Base-by-base conservation (phyloP, 1,140 invertebrate genomes). In the Tigriopus japonicus region DNA sequence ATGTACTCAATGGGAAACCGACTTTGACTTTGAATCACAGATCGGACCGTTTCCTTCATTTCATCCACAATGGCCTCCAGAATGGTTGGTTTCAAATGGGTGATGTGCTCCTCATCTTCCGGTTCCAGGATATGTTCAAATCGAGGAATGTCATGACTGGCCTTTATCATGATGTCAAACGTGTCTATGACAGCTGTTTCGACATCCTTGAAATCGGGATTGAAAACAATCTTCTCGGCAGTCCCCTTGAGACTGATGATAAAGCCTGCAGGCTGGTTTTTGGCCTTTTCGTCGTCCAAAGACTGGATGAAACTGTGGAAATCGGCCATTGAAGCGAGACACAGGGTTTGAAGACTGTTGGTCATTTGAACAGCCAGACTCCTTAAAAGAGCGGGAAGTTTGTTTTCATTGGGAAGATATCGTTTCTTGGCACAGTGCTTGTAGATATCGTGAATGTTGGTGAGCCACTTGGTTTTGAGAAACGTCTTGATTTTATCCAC, bases 61-160 rank as follows among this genome's bases (percentile, higher is more conserved):
- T 13, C 14, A 21, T 51, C 45, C 15, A 62, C 17, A 21, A 62
- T 62, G 19, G 21, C 17, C 17, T 17, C 12, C 3, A 60, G 59
- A n/a, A 60, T 19, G n/a, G 52, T 28, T n/a, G 49, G 62, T 28
- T 45, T 41, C 21, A 51, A 17, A 35, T 43, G 1, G n/a, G 28
- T 6, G 15, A 35, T 40, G 14, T 28, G 17, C 21, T 56, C 56
- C 14, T 60, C 42, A 6, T 60, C 42, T 13, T 54, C 42, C 12
- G 60, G 60, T 15, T 52, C 42, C 42, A 58, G 35, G 14, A 42
- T 41, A 19, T 28, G 42, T 40, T 58, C 55, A 87, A 87, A 69
- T 86, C 82, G 68, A 81, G 78, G 42, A 86, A 69, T 51, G 81
- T 73, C 13, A 80, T 65, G 67, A 85, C 81, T 1, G 84, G 80